Evolutionary conservation across 35 echinoderm and acorn worm species (phyloP).

Genomic region (Hemicentrotus pulcherrimus): DNA sequence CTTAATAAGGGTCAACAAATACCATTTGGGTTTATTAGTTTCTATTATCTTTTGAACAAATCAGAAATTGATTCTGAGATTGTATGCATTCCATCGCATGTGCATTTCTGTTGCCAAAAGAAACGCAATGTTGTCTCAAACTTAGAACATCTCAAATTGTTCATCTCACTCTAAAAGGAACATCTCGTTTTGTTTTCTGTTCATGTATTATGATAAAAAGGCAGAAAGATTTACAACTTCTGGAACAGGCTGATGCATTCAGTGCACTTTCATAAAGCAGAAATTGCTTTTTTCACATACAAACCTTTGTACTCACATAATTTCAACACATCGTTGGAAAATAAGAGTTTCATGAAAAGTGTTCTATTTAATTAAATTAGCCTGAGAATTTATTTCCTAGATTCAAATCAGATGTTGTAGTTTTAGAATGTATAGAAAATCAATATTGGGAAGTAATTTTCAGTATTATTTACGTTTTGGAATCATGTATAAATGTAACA

Average conservation of each 20-base stretch:
- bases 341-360: not conserved
- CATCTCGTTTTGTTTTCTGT: not conserved
- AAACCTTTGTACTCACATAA: not conserved
- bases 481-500: not conserved
- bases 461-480: conserved; percentile 9
- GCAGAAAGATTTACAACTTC: too few relatives aligned
- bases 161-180: not conserved
- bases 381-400: too few relatives aligned
- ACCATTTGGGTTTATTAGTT: not conserved
- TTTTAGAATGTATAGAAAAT: not conserved
- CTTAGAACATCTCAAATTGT: not conserved
- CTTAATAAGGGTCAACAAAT: too few relatives aligned
- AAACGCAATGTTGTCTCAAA: not conserved
- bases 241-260: too few relatives aligned
- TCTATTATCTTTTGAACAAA: not conserved
- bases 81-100: not conserved
- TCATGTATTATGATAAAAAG: not conserved
- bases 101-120: not conserved
- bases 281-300: too few relatives aligned
- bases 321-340: not conserved
- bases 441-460: not conserved
- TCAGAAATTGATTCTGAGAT: not conserved
- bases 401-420: not conserved
- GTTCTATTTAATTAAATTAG: too few relatives aligned
- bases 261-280: too few relatives aligned